Base-by-base conservation (phyloP, 2,797 vertebrate genomes). In the Pangasius mekongensis region DNA sequence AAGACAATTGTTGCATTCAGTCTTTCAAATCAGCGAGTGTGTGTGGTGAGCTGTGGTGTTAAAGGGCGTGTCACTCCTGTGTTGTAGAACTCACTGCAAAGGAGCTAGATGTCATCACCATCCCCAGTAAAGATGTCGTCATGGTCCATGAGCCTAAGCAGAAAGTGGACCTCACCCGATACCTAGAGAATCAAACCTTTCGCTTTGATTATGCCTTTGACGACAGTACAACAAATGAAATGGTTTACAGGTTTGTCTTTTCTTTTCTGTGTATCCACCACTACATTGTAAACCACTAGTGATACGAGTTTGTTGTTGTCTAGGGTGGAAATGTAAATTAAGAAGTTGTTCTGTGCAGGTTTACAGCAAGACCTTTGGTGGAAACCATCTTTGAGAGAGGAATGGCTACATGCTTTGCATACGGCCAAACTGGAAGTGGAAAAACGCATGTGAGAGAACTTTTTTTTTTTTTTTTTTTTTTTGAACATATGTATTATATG, bases 71-170 rank as follows among this genome's bases (percentile, higher is more conserved):
- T 80, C 1, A 8, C n/a, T 83, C 60, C 11, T 89, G 22, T 62
- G 16, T 92, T 96, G 86, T 95, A 99, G 98, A 99, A 95, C 95
- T 97, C 91, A 91, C 96, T 54, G 94, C 97, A 96, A 98, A 98
- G 95, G 98, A 99, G 93, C 94, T 99, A 92, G 98, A 99, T 92
- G 98, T 99, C 89, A 98, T 99, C 93, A 99, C 98, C 93, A 97
- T 99, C 90, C 98, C 98, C 91, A 99, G 98, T 95, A 99, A 99
- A 95, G 98, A 99, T 88, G 98, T 99, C 90, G 98, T 99, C 91
- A 99, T 99, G 98, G 98, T 99, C 89, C 98, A 99, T 91, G 98
- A 99, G 88, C 98, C 98, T 56, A 99, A 99, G 93, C 98, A 99
- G 93, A 99, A 99, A 92, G 98, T 99, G 91, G 98, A 99, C 93